Base-by-base conservation (phyloP, 2,888 invertebrate species). In the Patella depressa region DNA sequence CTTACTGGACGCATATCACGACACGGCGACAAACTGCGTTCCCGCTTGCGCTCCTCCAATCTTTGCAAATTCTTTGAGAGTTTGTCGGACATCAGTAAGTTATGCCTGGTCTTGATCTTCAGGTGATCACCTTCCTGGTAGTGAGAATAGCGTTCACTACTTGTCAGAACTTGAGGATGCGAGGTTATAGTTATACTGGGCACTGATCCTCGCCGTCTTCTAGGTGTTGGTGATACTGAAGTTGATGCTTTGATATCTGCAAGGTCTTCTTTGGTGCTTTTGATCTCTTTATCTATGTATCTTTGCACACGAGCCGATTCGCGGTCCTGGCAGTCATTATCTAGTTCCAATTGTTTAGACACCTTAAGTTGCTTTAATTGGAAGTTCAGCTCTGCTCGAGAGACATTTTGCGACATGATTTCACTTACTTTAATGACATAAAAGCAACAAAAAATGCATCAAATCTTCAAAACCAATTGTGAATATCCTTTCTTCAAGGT, bases 261-360 rank as follows among this genome's bases (percentile, higher is more conserved):
- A 0, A 65, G 24, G 3, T 65, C 65, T 65, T 65, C 65, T 65
- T 65, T 19, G 19, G 65, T 65, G 2, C 9, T 24, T 24, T 65
- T 65, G 19, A 65, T 65, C 14, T 65, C 65, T 65, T 65, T 65
- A 65, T 65, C 65, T 24, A 65, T 65, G 65, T 65, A 65, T 65
- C 65, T 65, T 65, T 65, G 65, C 11, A 19, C 65, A 11, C 65
- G 65, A 24, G 24, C 19, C 12, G 65, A 65, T 24, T 65, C 19
- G 11, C 65, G 19, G 24, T 65, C 65, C 24, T 65, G 65, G 14
- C 19, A 19, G 3, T 65, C 12, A 24, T 65, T 19, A 0, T 65
- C 65, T 24, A 65, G 19, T 65, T 65, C 65, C 24, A 65, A 24
- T 24, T 24, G n/a, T 14, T 19, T 65, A 65, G 65, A 65, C 24